Percentiles rank a stretch among this genome's conserved stretches.
phyloP scores from a whole-genome alignment of 2,113 vertebrate species.

The Mirza zaza region DNA sequence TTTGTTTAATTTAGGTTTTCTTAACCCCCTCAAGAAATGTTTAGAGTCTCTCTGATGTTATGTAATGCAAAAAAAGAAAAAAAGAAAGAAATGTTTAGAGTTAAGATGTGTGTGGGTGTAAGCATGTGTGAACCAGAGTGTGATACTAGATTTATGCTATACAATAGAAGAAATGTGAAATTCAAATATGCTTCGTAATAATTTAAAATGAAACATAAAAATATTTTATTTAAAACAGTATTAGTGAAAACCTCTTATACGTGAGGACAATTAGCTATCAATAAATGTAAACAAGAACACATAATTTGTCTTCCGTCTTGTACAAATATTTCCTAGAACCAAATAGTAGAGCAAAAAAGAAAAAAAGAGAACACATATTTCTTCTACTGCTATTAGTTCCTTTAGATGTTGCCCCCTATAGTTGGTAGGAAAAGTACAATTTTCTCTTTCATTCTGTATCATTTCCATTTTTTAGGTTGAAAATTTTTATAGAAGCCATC shows the following conservation, averaged over 20 bases:
- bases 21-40: background rate
- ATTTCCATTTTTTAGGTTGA: constrained; percentile 14
- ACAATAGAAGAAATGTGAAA: constrained; percentile 16
- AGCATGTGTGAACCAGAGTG: background rate
- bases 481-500: background rate
- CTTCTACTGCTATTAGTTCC: background rate
- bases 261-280: background rate
- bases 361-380: background rate
- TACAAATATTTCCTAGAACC: background rate
- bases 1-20: background rate
- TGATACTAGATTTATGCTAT: background rate
- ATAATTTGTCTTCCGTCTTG: background rate
- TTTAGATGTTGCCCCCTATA: background rate
- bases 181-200: background rate
- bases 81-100: background rate
- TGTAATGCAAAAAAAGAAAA: too few relatives aligned
- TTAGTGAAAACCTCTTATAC: background rate
- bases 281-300: background rate
- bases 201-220: background rate
- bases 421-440: background rate
- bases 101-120: background rate
- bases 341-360: background rate
- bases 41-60: background rate
- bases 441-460: background rate
- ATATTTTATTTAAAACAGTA: background rate